Evolutionary conservation across 1,140 invertebrate species (phyloP), one percentile per base, ranked within the genome.

Genomic region (Atta cephalotes): DNA sequence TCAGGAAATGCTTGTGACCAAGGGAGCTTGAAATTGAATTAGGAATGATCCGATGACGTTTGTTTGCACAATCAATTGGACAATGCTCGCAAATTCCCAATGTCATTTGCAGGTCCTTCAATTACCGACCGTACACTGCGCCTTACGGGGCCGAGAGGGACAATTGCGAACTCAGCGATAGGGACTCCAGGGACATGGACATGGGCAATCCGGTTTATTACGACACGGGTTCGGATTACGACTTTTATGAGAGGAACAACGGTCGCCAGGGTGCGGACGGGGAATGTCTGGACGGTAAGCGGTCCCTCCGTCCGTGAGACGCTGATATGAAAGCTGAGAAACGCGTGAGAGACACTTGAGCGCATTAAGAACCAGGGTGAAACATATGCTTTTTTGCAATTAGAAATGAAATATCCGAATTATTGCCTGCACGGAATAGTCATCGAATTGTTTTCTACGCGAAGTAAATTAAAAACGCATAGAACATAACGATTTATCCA

Each of bases 91-190:
- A 76, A 76, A 84, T 84, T 84, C 45, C 70, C 56, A 12, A 98
- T 91, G 96, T 79, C 60, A 79, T 97, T 35, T 98, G 98, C 91
- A 89, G 94, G 91, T 97, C 98, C 16, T 98, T 98, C 94, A 98
- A 98, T 95, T 98, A 97, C 95, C 97, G 97, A 96, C 91, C 93
- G 0, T 94, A 94, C 66, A 95, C 96, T 53, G 95, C 95, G 92
- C 96, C 95, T 39, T 97, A 96, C 86, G 97, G 96, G 9, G 96
- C 96, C 0, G 97, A 97, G 74, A 95, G 97, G 56, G 98, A 98
- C 87, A 99, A 99, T 92, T 99, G 98, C 92, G 98, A 99, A 93
- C 95, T 99, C 1, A 98, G 97, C 91, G 98, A 98, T 90, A 96
- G 98, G 72, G 98, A 98, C 92, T 97, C 97, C 0, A 96, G 97